Conservation (phyloP, 2,797 vertebrate genomes). For the Chiroxiphia lanceolata region DNA sequence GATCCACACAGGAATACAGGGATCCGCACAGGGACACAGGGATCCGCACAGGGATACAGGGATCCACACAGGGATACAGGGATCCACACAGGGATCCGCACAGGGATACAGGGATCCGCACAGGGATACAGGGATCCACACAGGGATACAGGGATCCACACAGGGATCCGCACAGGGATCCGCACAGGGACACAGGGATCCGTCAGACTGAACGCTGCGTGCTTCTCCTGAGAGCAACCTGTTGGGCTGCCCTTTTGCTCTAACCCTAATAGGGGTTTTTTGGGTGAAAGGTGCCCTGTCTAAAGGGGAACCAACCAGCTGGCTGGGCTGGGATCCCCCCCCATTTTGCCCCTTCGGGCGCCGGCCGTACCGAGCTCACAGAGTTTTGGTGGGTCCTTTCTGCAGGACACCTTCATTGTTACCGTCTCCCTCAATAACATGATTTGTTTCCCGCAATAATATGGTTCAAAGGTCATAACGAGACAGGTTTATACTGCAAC, state of each 20-base stretch:
- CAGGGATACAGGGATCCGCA: no score
- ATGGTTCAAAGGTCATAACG: accelerated
- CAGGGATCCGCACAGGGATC: no score
- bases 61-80: no score
- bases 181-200: accelerated
- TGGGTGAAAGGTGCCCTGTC: accelerated
- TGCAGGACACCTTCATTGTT: accelerated
- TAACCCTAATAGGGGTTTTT: not conserved
- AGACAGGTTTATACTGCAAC: not conserved
- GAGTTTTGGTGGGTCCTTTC: accelerated
- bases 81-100: no score
- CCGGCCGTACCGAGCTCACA: accelerated
- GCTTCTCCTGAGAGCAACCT: accelerated
- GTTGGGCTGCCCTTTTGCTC: not conserved
- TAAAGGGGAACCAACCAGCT: not conserved
- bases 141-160: no score
- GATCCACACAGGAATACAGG: accelerated
- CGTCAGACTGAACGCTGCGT: accelerated
- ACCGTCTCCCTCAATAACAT: not conserved
- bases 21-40: accelerated
- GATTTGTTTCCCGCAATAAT: not conserved
- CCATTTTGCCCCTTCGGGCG: accelerated
- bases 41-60: no score
- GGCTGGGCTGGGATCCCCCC: not conserved
- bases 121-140: no score